Percentiles rank a stretch among this genome's conserved stretches.
Conservation (phyloP, 2,888 invertebrate species). For the Ptychoptera albimana region DNA sequence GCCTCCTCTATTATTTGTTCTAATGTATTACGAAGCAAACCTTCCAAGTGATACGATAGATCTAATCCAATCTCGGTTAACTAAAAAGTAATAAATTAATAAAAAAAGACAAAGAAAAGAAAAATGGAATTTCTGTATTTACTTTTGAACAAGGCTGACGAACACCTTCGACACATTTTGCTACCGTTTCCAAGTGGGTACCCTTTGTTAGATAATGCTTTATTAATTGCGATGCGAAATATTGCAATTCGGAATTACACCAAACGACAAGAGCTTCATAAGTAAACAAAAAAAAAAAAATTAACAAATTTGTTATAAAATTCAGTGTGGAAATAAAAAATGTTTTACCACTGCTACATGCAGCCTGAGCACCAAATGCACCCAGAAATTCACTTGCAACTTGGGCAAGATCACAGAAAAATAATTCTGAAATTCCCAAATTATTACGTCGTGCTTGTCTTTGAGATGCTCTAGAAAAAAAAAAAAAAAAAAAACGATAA, state of each 20-base stretch:
- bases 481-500: too few relatives aligned
- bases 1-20: slow-evolving; percentile 28
- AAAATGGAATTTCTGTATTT: not conserved
- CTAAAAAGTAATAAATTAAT: slow-evolving; percentile 8
- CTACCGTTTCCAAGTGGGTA: slow-evolving; percentile 63
- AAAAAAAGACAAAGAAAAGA: not conserved
- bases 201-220: slow-evolving; percentile 85
- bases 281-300: slow-evolving; percentile 2
- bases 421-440: slow-evolving; percentile 39
- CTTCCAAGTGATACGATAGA: slow-evolving; percentile 80
- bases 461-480: slow-evolving; percentile 19
- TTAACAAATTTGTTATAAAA: not conserved
- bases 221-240: slow-evolving; percentile 63
- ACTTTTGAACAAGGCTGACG: slow-evolving; percentile 34
- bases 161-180: slow-evolving; percentile 73
- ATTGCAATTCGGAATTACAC: slow-evolving; percentile 70
- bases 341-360: slow-evolving; percentile 51
- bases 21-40: slow-evolving; percentile 55
- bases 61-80: slow-evolving; percentile 66
- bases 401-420: slow-evolving; percentile 51
- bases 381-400: slow-evolving; percentile 58
- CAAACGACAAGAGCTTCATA: slow-evolving; percentile 68
- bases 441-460: slow-evolving; percentile 29
- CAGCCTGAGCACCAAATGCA: slow-evolving; percentile 63
- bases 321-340: not conserved